Evolutionary conservation across 2,113 vertebrate genomes (phyloP).

Genomic region (Oostethus manadensis): DNA sequence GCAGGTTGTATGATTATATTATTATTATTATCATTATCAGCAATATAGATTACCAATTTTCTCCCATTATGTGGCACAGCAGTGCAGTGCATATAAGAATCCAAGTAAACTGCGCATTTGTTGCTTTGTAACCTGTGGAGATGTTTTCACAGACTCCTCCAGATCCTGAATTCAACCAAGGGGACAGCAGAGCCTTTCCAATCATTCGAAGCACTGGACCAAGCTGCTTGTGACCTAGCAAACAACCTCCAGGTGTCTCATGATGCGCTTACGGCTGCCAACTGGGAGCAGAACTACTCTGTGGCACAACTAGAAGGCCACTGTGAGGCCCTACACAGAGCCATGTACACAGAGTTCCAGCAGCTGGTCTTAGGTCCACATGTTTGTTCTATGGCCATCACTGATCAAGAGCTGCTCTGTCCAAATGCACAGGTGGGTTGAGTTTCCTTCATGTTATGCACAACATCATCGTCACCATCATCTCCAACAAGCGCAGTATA

Average conservation of each 20-base stretch:
- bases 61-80: not conserved
- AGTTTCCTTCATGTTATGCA: constrained; percentile 22
- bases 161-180: constrained; percentile 70
- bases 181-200: constrained; percentile 77
- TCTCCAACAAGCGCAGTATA: not conserved
- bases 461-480: not conserved
- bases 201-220: constrained; percentile 77
- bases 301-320: constrained; percentile 67
- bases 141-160: constrained; percentile 72
- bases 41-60: not conserved
- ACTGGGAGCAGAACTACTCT: constrained; percentile 67
- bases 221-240: constrained; percentile 70
- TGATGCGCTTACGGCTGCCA: constrained; percentile 64
- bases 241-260: constrained; percentile 60
- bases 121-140: not conserved
- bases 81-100: not conserved
- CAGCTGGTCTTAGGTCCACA: constrained; percentile 75
- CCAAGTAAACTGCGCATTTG: not conserved
- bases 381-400: constrained; percentile 68
- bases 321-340: constrained; percentile 67
- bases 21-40: not conserved
- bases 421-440: constrained; percentile 73
- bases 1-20: constrained; percentile 67
- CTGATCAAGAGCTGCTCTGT: constrained; percentile 68
- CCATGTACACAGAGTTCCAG: constrained; percentile 74